Evolutionary conservation across 2,888 invertebrate species (phyloP), one percentile per base, ranked within the genome.

Genomic region (Eupeodes luniger): DNA sequence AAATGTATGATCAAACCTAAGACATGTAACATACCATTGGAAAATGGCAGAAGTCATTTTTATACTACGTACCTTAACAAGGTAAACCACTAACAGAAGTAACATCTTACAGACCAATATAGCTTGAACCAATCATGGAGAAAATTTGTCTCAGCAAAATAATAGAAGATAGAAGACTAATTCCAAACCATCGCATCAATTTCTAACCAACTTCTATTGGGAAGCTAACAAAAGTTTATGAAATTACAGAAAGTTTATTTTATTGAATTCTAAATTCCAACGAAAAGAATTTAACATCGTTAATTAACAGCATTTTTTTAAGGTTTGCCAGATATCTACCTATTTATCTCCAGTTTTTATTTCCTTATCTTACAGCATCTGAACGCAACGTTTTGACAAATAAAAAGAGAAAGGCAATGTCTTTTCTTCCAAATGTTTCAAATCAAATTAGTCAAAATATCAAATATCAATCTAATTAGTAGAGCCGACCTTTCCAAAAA

Each of bases 371-470:
- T 47, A 47, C 19, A 49, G 47, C 51, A 53, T 16, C 53, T 36
- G 34, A 69, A 69, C n/a, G 16, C 51, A 69, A 69, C n/a, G 16
- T n/a, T 34, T 5, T 51, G 34, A 49, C 34, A 67, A 34, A 53
- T 4, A 36, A 53, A 69, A 69, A 69, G 51, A 69, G 67, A 69
- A 69, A 69, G 67, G 67, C 67, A 12, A n/a, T 11, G 34, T 53
- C n/a, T 53, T 51, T 53, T 2, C 51, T 53, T 2, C 51, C 9
- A 36, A 53, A 36, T 4, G 62, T 51, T 51, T 62, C 14, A 40
- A 62, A 44, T 27, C 53, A 64, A 76, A 76, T 57, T 59, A 51
- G 59, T 55, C 62, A 55, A 74, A 81, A 57, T 74, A 67, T 67
- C 67, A 81, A 67, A 59, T 75, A 44, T 67, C 51, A 66, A 36